Evolutionary conservation across 2,113 vertebrate species (phyloP), one percentile per base, ranked within the genome.

Genomic region (Pongo pygmaeus): DNA sequence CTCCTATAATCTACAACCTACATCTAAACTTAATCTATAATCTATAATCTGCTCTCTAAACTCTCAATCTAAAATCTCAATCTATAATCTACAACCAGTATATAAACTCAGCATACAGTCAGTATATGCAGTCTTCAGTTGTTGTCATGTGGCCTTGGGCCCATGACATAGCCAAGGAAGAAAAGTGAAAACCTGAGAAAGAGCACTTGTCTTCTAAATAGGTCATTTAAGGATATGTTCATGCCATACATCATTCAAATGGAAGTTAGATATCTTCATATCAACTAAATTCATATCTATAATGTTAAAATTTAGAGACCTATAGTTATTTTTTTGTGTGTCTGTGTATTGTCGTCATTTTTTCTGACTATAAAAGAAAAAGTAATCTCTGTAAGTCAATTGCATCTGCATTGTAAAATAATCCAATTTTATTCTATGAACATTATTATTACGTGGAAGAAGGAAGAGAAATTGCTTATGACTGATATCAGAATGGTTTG

Each of bases 91-190:
- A 35, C 2, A 79, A 27, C 9, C 48, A 48, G 32, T 32, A 70
- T n/a, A 78, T 32, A 96, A 85, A 50, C 70, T 93, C 93, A 98
- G 94, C 32, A 48, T 38, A 46, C 5, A 55, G 69, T 17, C 18
- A 52, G 0, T 64, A 4, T 40, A 43, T 25, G 38, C 72, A 40
- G 52, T n/a, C 52, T 40, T 92, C 35, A 95, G 70, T 84, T 86
- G 59, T 55, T 86, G n/a, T 91, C 35, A 57, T 55, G 55, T 93
- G 83, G 11, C 38, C 52, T 94, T 90, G 81, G 85, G 11, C 70
- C 84, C 75, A 74, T 70, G 43, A 35, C 46, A 89, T 48, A 93
- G 57, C 35, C 70, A 59, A n/a, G 84, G 92, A 79, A 27, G 25
- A 86, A 75, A 93, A 96, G 8, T 69, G 27, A 90, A 96, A 83